Evolutionary conservation across 2,797 vertebrate species (phyloP), one percentile per base, ranked within the genome.

Genomic region (Cyprinella venusta): DNA sequence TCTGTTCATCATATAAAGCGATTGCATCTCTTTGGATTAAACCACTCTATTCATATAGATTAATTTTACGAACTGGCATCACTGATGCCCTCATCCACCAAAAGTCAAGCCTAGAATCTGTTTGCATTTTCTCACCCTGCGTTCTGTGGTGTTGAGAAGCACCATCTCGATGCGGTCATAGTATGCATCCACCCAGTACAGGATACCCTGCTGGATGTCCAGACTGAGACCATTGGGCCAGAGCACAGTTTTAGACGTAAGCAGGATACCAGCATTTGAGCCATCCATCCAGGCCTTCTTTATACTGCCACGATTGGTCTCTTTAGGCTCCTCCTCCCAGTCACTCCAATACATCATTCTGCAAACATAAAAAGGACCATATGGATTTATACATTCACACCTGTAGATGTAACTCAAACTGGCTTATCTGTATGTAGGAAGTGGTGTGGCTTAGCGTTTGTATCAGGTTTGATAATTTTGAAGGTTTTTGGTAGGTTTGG

Each of bases 271-370:
- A 48, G 96, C 95, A 86, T 99, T 95, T 36, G 97, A 96, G 10
- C 98, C 98, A 0, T 99, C 97, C 98, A 99, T 99, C 98, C 98
- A 99, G 7, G 98, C 97, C 86, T 95, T 96, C 91, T 98, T 97
- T 0, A 99, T 98, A 91, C 97, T 97, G 42, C 98, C 98, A 82
- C 97, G 95, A 88, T 97, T 97, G 91, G 96, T 99, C 76, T 98
- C 98, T 76, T 97, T 97, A 21, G 97, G 97, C 90, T 99, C 97
- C 86, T 99, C 98, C 89, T 99, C 98, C 98, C 98, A 99, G 93
- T 99, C 98, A 0, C 98, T 99, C 97, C 98, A 99, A 93, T 99
- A 99, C 97, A 99, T 98, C 98, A 97, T 98, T 84, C 98, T 99
- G 86, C 42, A 50, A 65, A 78, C 2, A 78, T 24, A 71, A 85